Conservation (phyloP, 2,797 vertebrate species). For the Knipowitschia caucasica region DNA sequence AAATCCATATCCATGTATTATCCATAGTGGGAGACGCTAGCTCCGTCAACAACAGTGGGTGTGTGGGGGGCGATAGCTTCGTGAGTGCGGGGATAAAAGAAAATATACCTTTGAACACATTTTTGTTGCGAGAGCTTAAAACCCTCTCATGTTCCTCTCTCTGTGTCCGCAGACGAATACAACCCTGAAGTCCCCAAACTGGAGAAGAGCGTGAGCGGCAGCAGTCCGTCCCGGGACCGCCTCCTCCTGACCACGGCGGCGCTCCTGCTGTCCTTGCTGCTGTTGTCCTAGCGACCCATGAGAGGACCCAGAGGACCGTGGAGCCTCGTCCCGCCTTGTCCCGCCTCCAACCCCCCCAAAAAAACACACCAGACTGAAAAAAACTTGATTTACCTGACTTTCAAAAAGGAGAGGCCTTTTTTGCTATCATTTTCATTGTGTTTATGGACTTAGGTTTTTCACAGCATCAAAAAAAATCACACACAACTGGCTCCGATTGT, state of each 20-base stretch:
- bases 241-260: slow-evolving; percentile 86
- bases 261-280: slow-evolving; percentile 79
- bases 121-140: too few species aligned
- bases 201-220: slow-evolving; percentile 96
- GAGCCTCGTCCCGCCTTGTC: slow-evolving; percentile 41
- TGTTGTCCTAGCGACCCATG: slow-evolving; percentile 84
- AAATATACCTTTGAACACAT: too few species aligned
- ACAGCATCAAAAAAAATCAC: slow-evolving; percentile 29
- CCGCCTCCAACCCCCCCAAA: slow-evolving; percentile 10
- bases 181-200: slow-evolving; percentile 92
- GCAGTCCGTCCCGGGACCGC: slow-evolving; percentile 90
- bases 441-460: slow-evolving; percentile 38
- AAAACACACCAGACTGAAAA: slow-evolving; percentile 10
- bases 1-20: too few species aligned
- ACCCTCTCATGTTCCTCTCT: slow-evolving; percentile 30
- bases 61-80: too few species aligned
- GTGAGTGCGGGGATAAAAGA: too few species aligned
- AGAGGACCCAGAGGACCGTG: slow-evolving; percentile 33
- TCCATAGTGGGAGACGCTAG: too few species aligned
- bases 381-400: slow-evolving; percentile 37
- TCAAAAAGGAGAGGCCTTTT: slow-evolving; percentile 64
- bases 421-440: slow-evolving; percentile 52
- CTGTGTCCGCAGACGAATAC: slow-evolving; percentile 79
- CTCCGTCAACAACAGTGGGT: too few species aligned
- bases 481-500: slow-evolving; percentile 16